phyloP scores from a whole-genome alignment of 1,140 invertebrate genomes.

The Sycobia sp. region DNA sequence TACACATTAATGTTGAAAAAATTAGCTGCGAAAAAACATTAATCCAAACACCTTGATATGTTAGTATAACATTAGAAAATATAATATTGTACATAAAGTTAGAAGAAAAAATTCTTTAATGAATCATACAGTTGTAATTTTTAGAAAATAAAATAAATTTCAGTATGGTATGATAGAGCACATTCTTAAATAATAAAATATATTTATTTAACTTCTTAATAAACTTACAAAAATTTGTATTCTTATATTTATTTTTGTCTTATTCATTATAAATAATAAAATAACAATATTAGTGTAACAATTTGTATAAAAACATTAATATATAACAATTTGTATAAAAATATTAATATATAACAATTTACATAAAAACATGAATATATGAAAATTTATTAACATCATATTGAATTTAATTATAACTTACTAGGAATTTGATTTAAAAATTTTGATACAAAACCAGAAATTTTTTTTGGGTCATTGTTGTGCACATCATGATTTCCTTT shows the following conservation, averaged over 20 bases:
- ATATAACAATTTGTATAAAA: conserved; percentile 6
- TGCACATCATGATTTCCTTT: conserved; percentile 62
- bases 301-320: neutral
- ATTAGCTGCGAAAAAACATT: conserved; percentile 31
- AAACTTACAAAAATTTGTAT: too few species aligned
- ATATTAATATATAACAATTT: neutral
- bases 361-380: neutral
- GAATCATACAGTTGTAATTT: conserved; percentile 50
- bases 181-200: conserved; percentile 35
- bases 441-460: conserved; percentile 55
- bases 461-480: conserved; percentile 61
- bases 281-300: conserved; percentile 21
- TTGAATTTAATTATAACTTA: conserved; percentile 44
- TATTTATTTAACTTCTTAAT: conserved; percentile 46
- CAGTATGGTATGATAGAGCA: too few species aligned
- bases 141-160: conserved; percentile 44
- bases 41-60: conserved; percentile 50
- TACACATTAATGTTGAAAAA: conserved; percentile 45
- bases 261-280: conserved; percentile 25
- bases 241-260: too few species aligned
- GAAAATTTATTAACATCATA: too few species aligned
- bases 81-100: conserved; percentile 39
- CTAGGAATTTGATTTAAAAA: conserved; percentile 52
- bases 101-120: conserved; percentile 46
- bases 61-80: conserved; percentile 46